A percentile compares a stretch with the other conserved stretches of the same genome.
Evolutionary conservation across 1,140 invertebrate genomes (phyloP).

Genomic region (Leptopilina clavipes): DNA sequence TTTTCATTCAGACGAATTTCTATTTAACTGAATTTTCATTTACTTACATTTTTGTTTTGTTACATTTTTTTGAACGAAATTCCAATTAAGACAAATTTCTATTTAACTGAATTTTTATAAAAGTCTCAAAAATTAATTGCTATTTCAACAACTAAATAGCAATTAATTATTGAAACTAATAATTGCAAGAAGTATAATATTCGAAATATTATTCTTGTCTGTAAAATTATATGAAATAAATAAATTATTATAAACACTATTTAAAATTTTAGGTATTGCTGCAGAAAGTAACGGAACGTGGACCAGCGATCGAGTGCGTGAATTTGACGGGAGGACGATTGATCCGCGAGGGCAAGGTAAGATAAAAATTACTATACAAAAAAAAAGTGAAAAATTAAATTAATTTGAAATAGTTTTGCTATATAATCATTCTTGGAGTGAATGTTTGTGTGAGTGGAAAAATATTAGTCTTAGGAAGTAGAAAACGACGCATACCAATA

Average conservation of each 20-base stretch:
- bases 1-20: too few species aligned
- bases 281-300: conserved; percentile 91
- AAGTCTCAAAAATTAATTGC: too few species aligned
- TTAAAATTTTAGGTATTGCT: conserved; percentile 85
- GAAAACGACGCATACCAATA: conserved; percentile 49
- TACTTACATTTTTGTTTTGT: too few species aligned
- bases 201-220: too few species aligned
- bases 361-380: conserved; percentile 44
- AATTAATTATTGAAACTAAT: too few species aligned
- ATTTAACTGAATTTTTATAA: too few species aligned
- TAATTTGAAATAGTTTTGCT: conserved; percentile 16
- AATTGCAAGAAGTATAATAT: too few species aligned
- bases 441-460: conserved; percentile 55
- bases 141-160: too few species aligned
- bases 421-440: conserved; percentile 53
- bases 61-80: too few species aligned
- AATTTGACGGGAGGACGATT: conserved; percentile 95
- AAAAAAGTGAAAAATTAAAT: conserved; percentile 25
- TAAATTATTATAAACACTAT: not conserved
- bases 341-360: conserved; percentile 98
- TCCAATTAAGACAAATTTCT: too few species aligned
- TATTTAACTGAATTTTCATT: too few species aligned
- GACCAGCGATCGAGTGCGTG: conserved; percentile 94
- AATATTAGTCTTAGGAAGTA: conserved; percentile 53
- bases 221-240: too few species aligned